These are phyloP conservation scores for Medauroidea extradentata DNA, from an alignment of 1,140 invertebrate species.

Conservation along the genomic window DNA sequence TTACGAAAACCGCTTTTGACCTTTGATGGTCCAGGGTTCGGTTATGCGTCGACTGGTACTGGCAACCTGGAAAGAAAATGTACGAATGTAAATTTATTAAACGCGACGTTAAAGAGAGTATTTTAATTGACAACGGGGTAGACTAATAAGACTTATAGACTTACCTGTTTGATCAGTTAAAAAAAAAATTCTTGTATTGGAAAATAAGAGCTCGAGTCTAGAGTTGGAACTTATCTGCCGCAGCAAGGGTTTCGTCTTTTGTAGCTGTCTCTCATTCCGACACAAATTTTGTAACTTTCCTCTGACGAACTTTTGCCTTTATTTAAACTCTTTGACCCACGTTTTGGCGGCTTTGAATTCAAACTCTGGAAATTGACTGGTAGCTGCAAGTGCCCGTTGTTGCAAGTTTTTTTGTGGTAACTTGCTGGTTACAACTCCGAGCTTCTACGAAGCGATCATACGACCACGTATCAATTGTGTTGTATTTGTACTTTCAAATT, in stretches of 20 bases:
- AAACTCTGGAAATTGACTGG: conserved; percentile 19
- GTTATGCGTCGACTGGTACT: conserved; percentile 11
- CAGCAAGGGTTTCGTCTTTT: conserved; percentile 16
- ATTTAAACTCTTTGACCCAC: conserved; percentile 23
- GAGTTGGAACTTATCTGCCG: conserved; percentile 8
- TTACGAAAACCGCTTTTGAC: background rate
- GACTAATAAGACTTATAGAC: background rate
- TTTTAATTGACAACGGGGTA: too few species aligned
- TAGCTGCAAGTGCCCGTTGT: conserved; percentile 21
- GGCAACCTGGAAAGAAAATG: conserved; percentile 11
- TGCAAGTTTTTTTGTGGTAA: conserved; percentile 13
- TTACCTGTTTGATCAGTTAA: conserved; percentile 20
- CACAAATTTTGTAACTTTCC: conserved; percentile 27
- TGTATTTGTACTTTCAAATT: too few species aligned
- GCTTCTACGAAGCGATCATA: too few species aligned
- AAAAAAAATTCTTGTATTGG: conserved; percentile 9
- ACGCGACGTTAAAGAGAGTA: too few species aligned
- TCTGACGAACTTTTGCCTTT: conserved; percentile 17
- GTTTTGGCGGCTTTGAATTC: conserved; percentile 18
- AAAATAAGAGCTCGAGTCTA: conserved; percentile 6
- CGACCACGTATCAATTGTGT: too few species aligned
- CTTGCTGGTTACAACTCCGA: too few species aligned
- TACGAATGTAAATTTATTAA: background rate
- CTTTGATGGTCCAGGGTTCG: background rate
- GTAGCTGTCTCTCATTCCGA: conserved; percentile 17